Base-by-base conservation (phyloP, 2,113 vertebrate species). In the Bagarius yarrelli region DNA sequence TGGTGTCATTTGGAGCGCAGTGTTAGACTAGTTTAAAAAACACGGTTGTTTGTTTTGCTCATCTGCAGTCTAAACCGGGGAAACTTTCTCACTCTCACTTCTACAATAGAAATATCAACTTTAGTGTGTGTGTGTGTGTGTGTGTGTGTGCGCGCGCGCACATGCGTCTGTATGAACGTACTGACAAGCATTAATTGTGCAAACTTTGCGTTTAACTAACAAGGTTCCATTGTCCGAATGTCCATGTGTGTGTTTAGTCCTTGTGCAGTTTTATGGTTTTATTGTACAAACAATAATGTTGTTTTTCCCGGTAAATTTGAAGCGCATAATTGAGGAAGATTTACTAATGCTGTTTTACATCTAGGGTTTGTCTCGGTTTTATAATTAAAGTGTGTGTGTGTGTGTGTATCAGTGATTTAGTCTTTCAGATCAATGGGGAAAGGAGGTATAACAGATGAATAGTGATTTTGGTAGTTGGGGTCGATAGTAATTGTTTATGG, bases 31-130 rank as follows among this genome's bases (percentile, higher is more conserved):
- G 74, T 74, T 83, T 40, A 18, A 23, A 16, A 25, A 75, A n/a
- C n/a, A 67, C 30, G 15, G 8, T 30, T 77, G 64, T 85, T 85
- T 83, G 78, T 78, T 83, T 80, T 85, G 34, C 72, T 81, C 67
- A 83, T 85, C 81, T 85, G 36, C 30, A 25, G 21, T 40, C 63
- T 57, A 67, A 69, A n/a, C 50, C 61, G 81, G 83, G 52, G 60
- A 19, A 83, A 55, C 70, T 30, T 30, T n/a, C n/a, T n/a, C 44
- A 47, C 67, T 53, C 47, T 34, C 27, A 34, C 27, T 55, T 13
- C 27, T 55, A 27, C 70, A 71, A 11, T 52, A 71, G 44, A 16
- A 72, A 32, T 27, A 70, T 16, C 47, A 72, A 32, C 44, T 6
- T 5, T 13, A 5, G 34, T 44, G 21, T 15, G 36, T 25, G 34